These are phyloP conservation scores for Mormyrus hasselquistii DNA, from an alignment of 2,797 vertebrate species.

Conservation along the genomic window DNA sequence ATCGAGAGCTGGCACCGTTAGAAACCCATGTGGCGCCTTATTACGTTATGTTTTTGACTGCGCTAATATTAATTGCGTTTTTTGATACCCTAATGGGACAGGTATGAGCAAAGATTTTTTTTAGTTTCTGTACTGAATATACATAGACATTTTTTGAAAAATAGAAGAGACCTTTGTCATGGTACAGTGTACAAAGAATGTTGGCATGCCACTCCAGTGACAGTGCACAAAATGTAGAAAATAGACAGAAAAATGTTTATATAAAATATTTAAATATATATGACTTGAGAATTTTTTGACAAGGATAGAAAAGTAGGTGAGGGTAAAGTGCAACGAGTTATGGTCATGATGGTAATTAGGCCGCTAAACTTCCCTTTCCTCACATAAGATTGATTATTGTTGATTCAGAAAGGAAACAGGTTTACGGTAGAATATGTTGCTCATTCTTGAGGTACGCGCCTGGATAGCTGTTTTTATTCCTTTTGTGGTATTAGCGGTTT, in stretches of 20 bases:
- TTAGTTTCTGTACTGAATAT: background rate
- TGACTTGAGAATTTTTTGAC: background rate
- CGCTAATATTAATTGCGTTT: background rate
- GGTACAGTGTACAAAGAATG: background rate
- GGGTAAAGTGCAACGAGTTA: background rate
- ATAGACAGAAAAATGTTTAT: background rate
- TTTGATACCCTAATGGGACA: background rate
- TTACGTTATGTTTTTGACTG: background rate
- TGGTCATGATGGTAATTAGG: background rate
- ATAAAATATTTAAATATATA: background rate
- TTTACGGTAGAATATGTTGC: background rate
- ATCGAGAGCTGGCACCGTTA: background rate
- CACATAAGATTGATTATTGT: background rate
- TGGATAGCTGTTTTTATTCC: background rate
- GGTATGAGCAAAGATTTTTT: background rate
- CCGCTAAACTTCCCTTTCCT: background rate
- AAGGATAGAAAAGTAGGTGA: background rate
- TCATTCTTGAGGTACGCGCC: no score
- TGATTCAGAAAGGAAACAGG: background rate
- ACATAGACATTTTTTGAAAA: background rate
- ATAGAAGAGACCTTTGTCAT: background rate
- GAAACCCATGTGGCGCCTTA: background rate
- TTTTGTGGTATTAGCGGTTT: background rate
- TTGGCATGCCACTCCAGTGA: background rate
- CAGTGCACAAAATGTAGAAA: background rate